phyloP scores from a whole-genome alignment of 2,888 invertebrate genomes.

The Tiphia femorata region DNA sequence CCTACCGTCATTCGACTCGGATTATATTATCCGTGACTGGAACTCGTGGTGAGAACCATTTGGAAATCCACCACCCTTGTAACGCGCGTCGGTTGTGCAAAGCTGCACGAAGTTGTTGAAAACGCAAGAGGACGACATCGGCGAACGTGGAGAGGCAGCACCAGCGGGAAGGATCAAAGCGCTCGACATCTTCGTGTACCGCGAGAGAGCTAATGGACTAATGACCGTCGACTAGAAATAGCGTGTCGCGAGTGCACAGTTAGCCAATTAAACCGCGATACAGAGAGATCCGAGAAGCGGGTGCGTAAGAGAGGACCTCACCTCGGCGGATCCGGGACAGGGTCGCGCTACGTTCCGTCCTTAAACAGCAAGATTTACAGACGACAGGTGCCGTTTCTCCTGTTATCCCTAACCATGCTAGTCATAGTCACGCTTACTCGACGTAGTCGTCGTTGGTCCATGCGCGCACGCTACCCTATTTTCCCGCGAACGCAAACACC shows the following conservation, averaged over 20 bases:
- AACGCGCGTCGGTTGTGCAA: background rate
- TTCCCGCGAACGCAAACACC: too few species aligned
- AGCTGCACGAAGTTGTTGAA: background rate
- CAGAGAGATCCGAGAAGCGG: constrained; percentile 13
- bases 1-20: too few species aligned
- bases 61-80: too few species aligned
- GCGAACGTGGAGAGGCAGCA: constrained; percentile 25
- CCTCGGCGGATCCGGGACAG: background rate
- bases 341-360: constrained; percentile 27
- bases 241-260: constrained; percentile 24
- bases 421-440: too few species aligned
- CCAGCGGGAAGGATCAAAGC: too few species aligned
- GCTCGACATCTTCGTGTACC: too few species aligned
- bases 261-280: constrained; percentile 23
- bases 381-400: constrained; percentile 55
- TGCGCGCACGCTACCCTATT: too few species aligned
- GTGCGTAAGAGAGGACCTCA: background rate
- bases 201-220: constrained; percentile 57
- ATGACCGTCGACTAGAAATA: constrained; percentile 61
- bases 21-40: too few species aligned
- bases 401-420: too few species aligned
- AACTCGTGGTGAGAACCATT: too few species aligned
- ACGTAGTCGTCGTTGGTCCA: too few species aligned
- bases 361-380: constrained; percentile 62
- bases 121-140: constrained; percentile 24